Percentiles rank a stretch among this genome's conserved stretches.
Evolutionary conservation across 2,797 vertebrate genomes (phyloP).

Genomic region (Schizopygopsis pylzovi): DNA sequence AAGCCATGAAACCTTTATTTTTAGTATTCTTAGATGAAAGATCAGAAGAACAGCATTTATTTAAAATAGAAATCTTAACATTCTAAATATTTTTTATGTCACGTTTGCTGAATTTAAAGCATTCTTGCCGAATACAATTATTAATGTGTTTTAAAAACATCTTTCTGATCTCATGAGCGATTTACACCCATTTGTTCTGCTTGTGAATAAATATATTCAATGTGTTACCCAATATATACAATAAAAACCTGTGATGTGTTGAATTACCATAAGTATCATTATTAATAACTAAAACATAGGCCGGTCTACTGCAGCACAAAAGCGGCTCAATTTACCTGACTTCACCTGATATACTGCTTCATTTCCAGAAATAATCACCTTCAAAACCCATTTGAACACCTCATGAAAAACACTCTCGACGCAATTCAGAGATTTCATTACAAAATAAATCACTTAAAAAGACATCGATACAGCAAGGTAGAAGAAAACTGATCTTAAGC

Average conservation of each 20-base stretch:
- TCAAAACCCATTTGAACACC: neutral
- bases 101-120: neutral
- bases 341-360: neutral
- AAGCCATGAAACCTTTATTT: neutral
- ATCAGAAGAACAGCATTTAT: neutral
- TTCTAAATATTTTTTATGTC: neutral
- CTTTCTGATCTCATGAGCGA: no score
- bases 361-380: neutral
- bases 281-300: neutral
- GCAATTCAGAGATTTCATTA: conserved; percentile 24
- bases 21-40: neutral
- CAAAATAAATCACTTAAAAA: conserved; percentile 39
- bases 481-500: neutral
- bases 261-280: neutral
- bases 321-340: neutral
- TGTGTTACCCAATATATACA: neutral
- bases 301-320: neutral
- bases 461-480: neutral
- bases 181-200: neutral
- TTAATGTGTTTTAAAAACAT: neutral
- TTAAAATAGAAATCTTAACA: neutral
- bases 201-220: neutral
- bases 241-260: neutral
- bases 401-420: neutral
- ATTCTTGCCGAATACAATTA: neutral